A percentile compares a stretch with the other conserved stretches of the same genome.
phyloP scores from a whole-genome alignment of 2,113 vertebrate species.

The Abramis brama region DNA sequence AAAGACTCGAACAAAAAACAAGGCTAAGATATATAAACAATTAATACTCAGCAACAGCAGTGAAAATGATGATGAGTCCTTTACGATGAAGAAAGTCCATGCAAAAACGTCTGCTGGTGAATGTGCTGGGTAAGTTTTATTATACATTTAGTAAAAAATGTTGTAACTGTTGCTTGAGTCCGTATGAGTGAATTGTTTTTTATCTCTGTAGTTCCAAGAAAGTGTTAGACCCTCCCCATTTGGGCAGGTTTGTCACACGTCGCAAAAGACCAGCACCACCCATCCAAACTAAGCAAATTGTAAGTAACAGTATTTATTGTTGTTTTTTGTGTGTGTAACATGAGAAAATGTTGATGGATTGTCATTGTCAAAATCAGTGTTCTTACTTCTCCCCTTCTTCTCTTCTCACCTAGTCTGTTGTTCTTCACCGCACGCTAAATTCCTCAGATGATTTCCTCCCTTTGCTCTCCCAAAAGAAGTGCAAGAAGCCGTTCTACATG shows the following conservation, averaged over 20 bases:
- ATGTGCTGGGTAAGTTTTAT: conserved; percentile 52
- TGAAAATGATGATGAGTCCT: conserved; percentile 59
- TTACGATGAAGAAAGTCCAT: neutral
- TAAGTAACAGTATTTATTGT: conserved; percentile 23
- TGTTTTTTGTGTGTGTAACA: neutral
- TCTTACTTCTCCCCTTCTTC: neutral
- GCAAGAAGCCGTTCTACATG: neutral
- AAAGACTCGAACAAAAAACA: conserved; percentile 29
- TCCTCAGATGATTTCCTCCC: conserved; percentile 70
- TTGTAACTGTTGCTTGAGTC: neutral
- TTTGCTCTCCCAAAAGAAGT: conserved; percentile 12
- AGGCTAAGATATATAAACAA: neutral
- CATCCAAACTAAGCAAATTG: conserved; percentile 9
- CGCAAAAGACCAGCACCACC: conserved; percentile 41
- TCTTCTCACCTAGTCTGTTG: conserved; percentile 12
- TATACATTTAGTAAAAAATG: neutral
- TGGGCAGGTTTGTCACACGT: conserved; percentile 55
- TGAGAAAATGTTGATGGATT: neutral
- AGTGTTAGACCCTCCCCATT: neutral
- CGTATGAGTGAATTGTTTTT: neutral
- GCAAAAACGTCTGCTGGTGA: neutral
- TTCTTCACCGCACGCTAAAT: conserved; percentile 49
- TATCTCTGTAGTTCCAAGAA: conserved; percentile 7
- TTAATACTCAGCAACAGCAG: conserved; percentile 34
- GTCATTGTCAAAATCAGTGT: neutral